Percentiles rank a stretch among this genome's conserved stretches.
Evolutionary conservation across 1,140 invertebrate genomes (phyloP).

Genomic region (Drosophila nannoptera): DNA sequence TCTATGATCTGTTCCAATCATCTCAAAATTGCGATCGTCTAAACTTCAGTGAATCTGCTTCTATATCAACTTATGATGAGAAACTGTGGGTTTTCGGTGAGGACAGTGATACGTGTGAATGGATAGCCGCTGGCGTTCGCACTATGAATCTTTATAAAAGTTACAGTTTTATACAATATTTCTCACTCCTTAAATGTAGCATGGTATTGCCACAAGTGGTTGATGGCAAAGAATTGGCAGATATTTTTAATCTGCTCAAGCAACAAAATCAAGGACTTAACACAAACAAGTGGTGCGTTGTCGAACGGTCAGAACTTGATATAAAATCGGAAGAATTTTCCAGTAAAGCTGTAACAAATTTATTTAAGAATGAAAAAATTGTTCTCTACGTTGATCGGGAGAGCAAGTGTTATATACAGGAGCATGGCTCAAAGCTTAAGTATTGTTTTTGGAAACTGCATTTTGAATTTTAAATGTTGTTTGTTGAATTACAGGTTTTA

Average conservation of each 20-base stretch:
- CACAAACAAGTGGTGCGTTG: slow-evolving; percentile 39
- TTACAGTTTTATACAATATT: slow-evolving; percentile 34
- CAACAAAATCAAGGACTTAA: slow-evolving; percentile 30
- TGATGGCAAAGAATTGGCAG: slow-evolving; percentile 17
- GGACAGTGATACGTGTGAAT: slow-evolving; percentile 36
- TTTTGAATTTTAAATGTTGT: slow-evolving; percentile 22
- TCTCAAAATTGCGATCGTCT: not conserved
- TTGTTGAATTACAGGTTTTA: not conserved
- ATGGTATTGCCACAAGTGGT: slow-evolving; percentile 35
- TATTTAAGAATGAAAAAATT: slow-evolving; percentile 30
- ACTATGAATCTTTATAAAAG: slow-evolving; percentile 20
- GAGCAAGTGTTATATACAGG: slow-evolving; percentile 23
- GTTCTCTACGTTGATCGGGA: slow-evolving; percentile 34
- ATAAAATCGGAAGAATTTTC: not conserved
- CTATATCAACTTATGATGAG: slow-evolving; percentile 10
- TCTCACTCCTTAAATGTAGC: slow-evolving; percentile 5
- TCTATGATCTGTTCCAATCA: slow-evolving; percentile 18
- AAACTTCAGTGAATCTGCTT: slow-evolving; percentile 27
- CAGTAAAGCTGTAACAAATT: slow-evolving; percentile 13
- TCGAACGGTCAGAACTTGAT: slow-evolving; percentile 7
- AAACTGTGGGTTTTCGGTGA: slow-evolving; percentile 37
- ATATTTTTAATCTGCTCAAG: slow-evolving; percentile 38
- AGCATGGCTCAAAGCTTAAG: slow-evolving; percentile 16
- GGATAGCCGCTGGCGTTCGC: slow-evolving; percentile 24
- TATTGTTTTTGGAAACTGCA: slow-evolving; percentile 44